phyloP scores from a whole-genome alignment of 2,888 invertebrate genomes.

The Caenorhabditis sp. region DNA sequence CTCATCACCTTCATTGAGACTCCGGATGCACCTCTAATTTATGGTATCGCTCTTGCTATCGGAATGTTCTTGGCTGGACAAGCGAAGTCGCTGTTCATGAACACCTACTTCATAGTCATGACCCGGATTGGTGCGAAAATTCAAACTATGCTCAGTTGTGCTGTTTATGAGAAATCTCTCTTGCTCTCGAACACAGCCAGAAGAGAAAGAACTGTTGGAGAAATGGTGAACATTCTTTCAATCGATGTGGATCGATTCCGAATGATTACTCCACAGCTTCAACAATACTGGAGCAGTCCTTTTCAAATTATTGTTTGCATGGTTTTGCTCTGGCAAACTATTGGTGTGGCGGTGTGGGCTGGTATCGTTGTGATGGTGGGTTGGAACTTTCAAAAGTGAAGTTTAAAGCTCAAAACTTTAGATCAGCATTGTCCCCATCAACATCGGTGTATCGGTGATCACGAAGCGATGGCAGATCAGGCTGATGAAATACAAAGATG shows the following conservation, averaged over 20 bases:
- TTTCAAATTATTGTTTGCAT: conserved; percentile 81
- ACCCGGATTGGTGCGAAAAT: conserved; percentile 79
- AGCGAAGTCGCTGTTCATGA: conserved; percentile 69
- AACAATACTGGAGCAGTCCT: conserved; percentile 83
- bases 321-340: conserved; percentile 84
- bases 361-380: conserved; percentile 95
- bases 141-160: conserved; percentile 79
- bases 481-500: conserved; percentile 96
- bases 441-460: conserved; percentile 78
- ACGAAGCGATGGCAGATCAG: conserved; percentile 85
- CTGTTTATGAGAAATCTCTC: conserved; percentile 84
- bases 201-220: conserved; percentile 85
- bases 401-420: conserved; percentile 1
- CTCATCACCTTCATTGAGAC: conserved; percentile 81
- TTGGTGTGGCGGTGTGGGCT: conserved; percentile 91
- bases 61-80: conserved; percentile 76
- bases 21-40: conserved; percentile 74
- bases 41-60: conserved; percentile 77
- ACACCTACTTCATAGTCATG: conserved; percentile 77
- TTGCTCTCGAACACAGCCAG: conserved; percentile 84
- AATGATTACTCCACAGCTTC: conserved; percentile 83
- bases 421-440: conserved; percentile 85
- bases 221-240: conserved; percentile 86
- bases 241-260: conserved; percentile 85
- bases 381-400: neutral